Evolutionary conservation across 2,797 vertebrate species (phyloP).

Genomic region (Lacerta agilis): DNA sequence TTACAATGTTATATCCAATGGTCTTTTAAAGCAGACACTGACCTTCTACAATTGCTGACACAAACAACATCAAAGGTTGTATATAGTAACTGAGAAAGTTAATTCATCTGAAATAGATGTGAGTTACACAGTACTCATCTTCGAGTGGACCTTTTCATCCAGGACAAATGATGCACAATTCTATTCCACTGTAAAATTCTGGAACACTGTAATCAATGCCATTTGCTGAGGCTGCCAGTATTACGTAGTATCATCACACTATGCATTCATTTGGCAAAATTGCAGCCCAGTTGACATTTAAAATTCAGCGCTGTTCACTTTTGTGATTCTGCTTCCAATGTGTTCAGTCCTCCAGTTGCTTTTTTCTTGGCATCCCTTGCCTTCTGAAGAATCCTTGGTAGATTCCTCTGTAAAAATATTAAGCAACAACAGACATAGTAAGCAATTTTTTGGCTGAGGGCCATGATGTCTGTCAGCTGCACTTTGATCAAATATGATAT

Average conservation of each 20-base stretch:
- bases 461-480: too few species aligned
- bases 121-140: neutral
- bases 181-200: neutral
- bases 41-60: neutral
- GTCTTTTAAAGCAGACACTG: neutral
- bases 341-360: neutral
- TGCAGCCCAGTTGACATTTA: neutral
- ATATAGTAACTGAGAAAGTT: neutral
- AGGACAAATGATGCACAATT: neutral
- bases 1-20: neutral
- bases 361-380: neutral
- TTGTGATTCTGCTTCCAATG: neutral
- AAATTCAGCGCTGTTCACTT: neutral
- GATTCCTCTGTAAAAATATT: too few species aligned
- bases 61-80: constrained; percentile 5
- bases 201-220: neutral
- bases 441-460: too few species aligned
- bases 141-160: neutral
- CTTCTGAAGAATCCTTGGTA: too few species aligned
- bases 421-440: too few species aligned
- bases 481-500: too few species aligned
- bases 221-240: neutral
- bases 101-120: neutral
- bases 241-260: neutral
- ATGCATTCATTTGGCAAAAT: neutral